Evolutionary conservation across 64 coral and sea anemone genomes (phyloP).

Genomic region (Actinia tenebrosa): DNA sequence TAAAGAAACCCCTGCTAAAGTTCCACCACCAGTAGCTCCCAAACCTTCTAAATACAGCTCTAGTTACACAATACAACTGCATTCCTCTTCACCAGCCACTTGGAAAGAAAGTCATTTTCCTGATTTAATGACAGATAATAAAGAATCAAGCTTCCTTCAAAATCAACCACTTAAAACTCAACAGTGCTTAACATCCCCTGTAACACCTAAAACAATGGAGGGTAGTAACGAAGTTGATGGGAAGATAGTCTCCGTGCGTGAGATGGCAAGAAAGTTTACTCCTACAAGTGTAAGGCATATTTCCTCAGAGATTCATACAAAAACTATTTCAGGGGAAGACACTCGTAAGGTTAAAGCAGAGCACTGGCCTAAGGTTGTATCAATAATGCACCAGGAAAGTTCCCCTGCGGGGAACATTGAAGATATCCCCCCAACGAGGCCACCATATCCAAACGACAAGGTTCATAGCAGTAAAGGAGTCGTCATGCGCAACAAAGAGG

Average conservation of each 20-base stretch:
- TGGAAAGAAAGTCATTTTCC: neutral
- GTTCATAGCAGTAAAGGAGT: neutral
- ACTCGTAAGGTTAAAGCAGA: slow-evolving; percentile 62
- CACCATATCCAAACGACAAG: neutral
- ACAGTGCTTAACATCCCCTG: neutral
- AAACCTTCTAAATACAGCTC: slow-evolving; percentile 19
- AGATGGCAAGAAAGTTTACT: slow-evolving; percentile 20
- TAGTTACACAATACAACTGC: slow-evolving; percentile 19
- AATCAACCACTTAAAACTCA: neutral
- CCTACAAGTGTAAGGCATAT: slow-evolving; percentile 18
- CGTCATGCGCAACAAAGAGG: slow-evolving; percentile 2
- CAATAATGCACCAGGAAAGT: slow-evolving; percentile 19
- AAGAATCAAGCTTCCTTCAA: neutral
- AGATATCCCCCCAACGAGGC: neutral
- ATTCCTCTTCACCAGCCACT: neutral
- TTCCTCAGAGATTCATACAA: neutral
- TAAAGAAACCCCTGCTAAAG: neutral
- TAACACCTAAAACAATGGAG: neutral
- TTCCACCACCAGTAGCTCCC: slow-evolving; percentile 16
- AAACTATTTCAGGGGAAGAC: neutral
- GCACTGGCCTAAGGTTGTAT: slow-evolving; percentile 73
- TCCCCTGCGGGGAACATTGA: neutral
- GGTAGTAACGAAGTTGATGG: neutral
- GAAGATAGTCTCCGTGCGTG: neutral
- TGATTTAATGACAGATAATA: neutral